These are phyloP conservation scores for Aphidius colemani DNA, from an alignment of 2,888 invertebrate genomes.

Conservation along the genomic window DNA sequence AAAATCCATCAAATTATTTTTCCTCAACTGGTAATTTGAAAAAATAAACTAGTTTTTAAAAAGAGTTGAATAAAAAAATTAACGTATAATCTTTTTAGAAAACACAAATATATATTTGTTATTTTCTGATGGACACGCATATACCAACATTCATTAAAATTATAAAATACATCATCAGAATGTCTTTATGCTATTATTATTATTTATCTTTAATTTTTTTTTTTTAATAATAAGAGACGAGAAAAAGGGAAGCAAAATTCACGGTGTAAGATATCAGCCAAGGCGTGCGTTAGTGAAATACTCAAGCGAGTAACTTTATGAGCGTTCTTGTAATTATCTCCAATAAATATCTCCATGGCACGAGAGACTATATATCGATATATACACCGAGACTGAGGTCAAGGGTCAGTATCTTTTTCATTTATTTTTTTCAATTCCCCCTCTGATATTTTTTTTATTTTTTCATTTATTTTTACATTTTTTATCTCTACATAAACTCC, in stretches of 20 bases:
- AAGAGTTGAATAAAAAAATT: too few species aligned
- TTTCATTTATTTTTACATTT: neutral
- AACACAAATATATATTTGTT: neutral
- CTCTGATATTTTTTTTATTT: neutral
- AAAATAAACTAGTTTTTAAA: too few species aligned
- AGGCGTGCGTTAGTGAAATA: constrained; percentile 43
- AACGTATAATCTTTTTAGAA: too few species aligned
- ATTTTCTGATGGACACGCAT: constrained; percentile 10
- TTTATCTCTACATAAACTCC: neutral
- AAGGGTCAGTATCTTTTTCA: constrained; percentile 45
- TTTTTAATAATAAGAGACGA: constrained; percentile 17
- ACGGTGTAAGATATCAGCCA: constrained; percentile 57
- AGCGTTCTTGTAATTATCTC: constrained; percentile 60
- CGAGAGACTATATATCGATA: constrained; percentile 56
- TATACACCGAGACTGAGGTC: constrained; percentile 53
- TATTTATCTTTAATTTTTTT: too few species aligned
- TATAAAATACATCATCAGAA: too few species aligned
- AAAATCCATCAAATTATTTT: too few species aligned
- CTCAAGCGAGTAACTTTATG: constrained; percentile 51
- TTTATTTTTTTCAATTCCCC: constrained; percentile 13
- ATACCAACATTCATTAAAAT: too few species aligned
- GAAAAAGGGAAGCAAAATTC: constrained; percentile 25
- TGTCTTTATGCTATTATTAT: too few species aligned
- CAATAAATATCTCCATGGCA: constrained; percentile 60
- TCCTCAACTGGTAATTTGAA: too few species aligned